Evolutionary conservation across 1,140 invertebrate species (phyloP), one percentile per base, ranked within the genome.

Genomic region (Capitella teleta): DNA sequence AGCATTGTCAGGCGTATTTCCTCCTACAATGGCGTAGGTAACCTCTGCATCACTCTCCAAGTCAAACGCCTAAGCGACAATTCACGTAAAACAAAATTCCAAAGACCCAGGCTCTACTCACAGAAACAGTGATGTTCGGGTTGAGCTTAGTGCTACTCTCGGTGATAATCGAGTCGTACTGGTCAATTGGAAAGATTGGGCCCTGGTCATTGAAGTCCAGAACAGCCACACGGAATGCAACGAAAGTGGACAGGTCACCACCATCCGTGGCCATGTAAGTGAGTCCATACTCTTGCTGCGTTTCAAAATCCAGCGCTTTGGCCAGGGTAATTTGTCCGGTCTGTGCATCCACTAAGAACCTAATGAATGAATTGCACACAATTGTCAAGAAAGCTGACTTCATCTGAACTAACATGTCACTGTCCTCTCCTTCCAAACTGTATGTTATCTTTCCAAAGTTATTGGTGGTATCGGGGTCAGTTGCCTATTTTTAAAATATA

Each of bases 171-270:
- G 72, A 67, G 28, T 30, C 18, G 18, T 47, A 47, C 16, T 47
- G 26, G 45, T 47, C 45, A 21, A 18, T 10, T 5, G 30, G 28
- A 36, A 65, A 67, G n/a, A 54, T 30, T 8, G 82, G 82, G 2
- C 79, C 69, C 52, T 77, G 74, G 54, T 80, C 79, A 63, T 84
- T 84, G 16, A 80, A 82, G 64, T 92, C 88, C 28, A 89, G 82
- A 37, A 94, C 85, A 2, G 82, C 87, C 23, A 94, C 87, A 86
- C 81, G 65, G 25, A 59, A 34, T 4, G 45, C 18, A n/a, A 34
- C 26, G 16, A n/a, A 5, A 25, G 5, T 19, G 4, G 16, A 12
- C 1, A 14, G 5, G 3, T 5, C 45, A 3, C 45, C 45, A 3
- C 45, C 28, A 28, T 47, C 45, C 6, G 45, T 47, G 45, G 45